Evolutionary conservation across 2,797 vertebrate species (phyloP).

Genomic region (Psittacula derbiana): DNA sequence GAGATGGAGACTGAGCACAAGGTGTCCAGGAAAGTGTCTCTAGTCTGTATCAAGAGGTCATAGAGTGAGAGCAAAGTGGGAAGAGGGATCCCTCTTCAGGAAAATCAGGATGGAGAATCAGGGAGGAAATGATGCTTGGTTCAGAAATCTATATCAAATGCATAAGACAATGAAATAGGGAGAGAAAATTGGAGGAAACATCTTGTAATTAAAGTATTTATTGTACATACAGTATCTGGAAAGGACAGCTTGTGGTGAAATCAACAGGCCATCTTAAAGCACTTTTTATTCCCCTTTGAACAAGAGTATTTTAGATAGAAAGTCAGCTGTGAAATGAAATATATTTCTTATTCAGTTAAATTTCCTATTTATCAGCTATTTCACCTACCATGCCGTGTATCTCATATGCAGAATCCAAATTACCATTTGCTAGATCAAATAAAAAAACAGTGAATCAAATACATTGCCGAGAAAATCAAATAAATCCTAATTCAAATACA

Average conservation of each 20-base stretch:
- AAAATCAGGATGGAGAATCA: background rate
- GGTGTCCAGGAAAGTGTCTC: background rate
- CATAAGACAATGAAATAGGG: background rate
- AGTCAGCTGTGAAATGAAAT: background rate
- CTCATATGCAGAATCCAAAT: background rate
- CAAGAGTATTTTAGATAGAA: background rate
- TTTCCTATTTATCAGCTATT: slow-evolving; percentile 2
- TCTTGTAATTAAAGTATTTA: background rate
- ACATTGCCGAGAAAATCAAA: background rate
- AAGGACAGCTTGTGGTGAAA: background rate
- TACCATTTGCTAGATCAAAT: slow-evolving; percentile 17
- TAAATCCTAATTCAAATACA: background rate
- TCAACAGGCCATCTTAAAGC: background rate
- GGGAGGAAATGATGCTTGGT: background rate
- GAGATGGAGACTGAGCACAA: background rate
- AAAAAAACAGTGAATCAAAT: background rate
- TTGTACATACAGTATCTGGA: background rate
- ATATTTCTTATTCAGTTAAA: background rate
- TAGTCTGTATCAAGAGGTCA: background rate
- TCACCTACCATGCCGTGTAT: background rate
- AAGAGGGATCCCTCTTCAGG: background rate
- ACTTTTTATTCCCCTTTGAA: background rate
- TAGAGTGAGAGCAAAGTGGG: background rate
- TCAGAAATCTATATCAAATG: background rate
- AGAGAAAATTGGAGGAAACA: background rate